Evolutionary conservation across 2,888 invertebrate genomes (phyloP).

Genomic region (Toxonevra muliebris): DNA sequence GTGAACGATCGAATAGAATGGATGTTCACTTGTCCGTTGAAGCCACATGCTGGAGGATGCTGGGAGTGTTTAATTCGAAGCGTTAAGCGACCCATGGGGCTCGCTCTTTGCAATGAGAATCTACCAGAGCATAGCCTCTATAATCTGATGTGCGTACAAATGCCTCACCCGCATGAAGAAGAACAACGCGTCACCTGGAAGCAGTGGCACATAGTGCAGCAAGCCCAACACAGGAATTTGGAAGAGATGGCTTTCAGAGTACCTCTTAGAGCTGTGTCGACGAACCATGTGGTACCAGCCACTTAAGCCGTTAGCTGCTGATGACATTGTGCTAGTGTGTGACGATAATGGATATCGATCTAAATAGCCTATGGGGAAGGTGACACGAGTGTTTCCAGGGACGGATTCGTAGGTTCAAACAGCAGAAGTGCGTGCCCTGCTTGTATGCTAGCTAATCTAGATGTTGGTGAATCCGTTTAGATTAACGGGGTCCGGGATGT

Average conservation of each 20-base stretch:
- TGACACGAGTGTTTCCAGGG: slow-evolving; percentile 2
- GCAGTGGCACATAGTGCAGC: slow-evolving; percentile 10
- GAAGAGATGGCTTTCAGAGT: slow-evolving; percentile 14
- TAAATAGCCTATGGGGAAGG: slow-evolving; percentile 3
- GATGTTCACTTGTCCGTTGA: slow-evolving; percentile 36
- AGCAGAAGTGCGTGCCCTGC: slow-evolving; percentile 20
- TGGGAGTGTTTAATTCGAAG: slow-evolving; percentile 36
- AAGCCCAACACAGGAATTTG: slow-evolving; percentile 8
- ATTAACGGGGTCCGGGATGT: too few relatives aligned
- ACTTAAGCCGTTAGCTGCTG: neutral
- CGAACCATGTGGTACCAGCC: slow-evolving; percentile 1
- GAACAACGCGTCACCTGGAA: neutral
- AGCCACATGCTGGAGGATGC: slow-evolving; percentile 30
- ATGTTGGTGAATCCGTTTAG: too few relatives aligned
- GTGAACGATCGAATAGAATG: slow-evolving; percentile 34
- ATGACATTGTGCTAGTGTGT: slow-evolving; percentile 1
- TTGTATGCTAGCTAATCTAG: slow-evolving; percentile 22
- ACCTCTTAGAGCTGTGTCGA: slow-evolving; percentile 4
- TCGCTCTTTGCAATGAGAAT: slow-evolving; percentile 23
- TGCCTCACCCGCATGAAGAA: slow-evolving; percentile 18
- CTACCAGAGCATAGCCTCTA: slow-evolving; percentile 24
- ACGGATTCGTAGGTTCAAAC: slow-evolving; percentile 23
- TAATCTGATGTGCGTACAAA: slow-evolving; percentile 30
- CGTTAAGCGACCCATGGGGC: slow-evolving; percentile 27
- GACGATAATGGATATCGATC: neutral